Evolutionary conservation across 2,113 vertebrate genomes (phyloP).

Genomic region (Pelodiscus sinensis): DNA sequence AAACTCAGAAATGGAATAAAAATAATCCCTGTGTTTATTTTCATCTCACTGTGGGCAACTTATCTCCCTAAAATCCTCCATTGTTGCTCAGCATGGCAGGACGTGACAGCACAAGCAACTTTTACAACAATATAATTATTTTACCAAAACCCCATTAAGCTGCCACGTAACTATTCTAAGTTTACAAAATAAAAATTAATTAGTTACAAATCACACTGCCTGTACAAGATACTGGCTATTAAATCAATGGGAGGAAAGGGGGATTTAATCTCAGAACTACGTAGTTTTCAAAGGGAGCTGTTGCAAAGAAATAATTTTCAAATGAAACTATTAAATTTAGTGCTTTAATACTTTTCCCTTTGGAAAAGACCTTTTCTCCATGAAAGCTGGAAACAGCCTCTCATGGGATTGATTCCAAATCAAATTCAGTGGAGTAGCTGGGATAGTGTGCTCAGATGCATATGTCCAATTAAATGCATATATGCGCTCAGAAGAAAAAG

Average conservation of each 20-base stretch:
- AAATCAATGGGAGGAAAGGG: constrained; percentile 13
- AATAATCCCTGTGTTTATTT: constrained; percentile 70
- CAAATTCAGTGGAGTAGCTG: constrained; percentile 69
- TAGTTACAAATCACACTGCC: constrained; percentile 40
- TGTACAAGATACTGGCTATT: constrained; percentile 6
- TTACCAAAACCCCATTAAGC: constrained; percentile 63
- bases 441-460: constrained; percentile 67
- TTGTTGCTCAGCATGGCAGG: constrained; percentile 30
- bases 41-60: constrained; percentile 62
- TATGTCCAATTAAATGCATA: constrained; percentile 66
- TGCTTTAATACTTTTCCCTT: constrained; percentile 67
- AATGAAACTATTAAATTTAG: constrained; percentile 72
- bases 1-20: constrained; percentile 64
- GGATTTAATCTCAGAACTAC: constrained; percentile 40
- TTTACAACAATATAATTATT: constrained; percentile 35
- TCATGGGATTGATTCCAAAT: constrained; percentile 69
- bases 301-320: constrained; percentile 71
- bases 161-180: constrained; percentile 53
- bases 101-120: constrained; percentile 36
- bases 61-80: constrained; percentile 61
- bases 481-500: constrained; percentile 62
- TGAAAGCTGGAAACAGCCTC: constrained; percentile 72
- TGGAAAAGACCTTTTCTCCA: constrained; percentile 70
- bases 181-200: constrained; percentile 65
- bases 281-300: constrained; percentile 39